These are phyloP conservation scores for Conus canariensis DNA, from an alignment of 2,888 invertebrate species.

Conservation along the genomic window DNA sequence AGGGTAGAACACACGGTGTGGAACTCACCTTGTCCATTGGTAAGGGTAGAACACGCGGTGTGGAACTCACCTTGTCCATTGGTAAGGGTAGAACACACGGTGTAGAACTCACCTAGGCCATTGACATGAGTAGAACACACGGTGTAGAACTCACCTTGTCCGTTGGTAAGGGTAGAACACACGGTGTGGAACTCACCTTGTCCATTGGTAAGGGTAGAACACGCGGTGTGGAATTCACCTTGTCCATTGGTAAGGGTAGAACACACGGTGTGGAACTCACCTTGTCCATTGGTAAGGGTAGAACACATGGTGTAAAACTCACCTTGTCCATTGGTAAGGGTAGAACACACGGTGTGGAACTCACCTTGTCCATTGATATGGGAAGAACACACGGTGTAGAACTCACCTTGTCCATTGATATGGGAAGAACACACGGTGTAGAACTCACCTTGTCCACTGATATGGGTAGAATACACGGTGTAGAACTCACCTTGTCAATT, in stretches of 20 bases:
- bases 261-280: background rate
- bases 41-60: constrained; percentile 50
- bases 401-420: constrained; percentile 39
- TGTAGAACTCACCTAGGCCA: constrained; percentile 14
- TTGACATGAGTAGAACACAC: too few relatives aligned
- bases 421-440: constrained; percentile 49
- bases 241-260: too few relatives aligned
- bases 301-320: constrained; percentile 48
- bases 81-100: constrained; percentile 49
- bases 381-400: too few relatives aligned
- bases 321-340: constrained; percentile 45
- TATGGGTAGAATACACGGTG: constrained; percentile 50
- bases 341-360: constrained; percentile 49
- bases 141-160: constrained; percentile 7
- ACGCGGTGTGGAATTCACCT: constrained; percentile 43
- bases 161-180: constrained; percentile 49
- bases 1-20: too few relatives aligned
- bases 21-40: constrained; percentile 38
- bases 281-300: constrained; percentile 45
- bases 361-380: too few relatives aligned
- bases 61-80: constrained; percentile 42
- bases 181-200: constrained; percentile 45
- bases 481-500: constrained; percentile 42
- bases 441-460: constrained; percentile 37
- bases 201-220: constrained; percentile 47